phyloP scores from a whole-genome alignment of 2,797 vertebrate species.

The Limosa lapponica region DNA sequence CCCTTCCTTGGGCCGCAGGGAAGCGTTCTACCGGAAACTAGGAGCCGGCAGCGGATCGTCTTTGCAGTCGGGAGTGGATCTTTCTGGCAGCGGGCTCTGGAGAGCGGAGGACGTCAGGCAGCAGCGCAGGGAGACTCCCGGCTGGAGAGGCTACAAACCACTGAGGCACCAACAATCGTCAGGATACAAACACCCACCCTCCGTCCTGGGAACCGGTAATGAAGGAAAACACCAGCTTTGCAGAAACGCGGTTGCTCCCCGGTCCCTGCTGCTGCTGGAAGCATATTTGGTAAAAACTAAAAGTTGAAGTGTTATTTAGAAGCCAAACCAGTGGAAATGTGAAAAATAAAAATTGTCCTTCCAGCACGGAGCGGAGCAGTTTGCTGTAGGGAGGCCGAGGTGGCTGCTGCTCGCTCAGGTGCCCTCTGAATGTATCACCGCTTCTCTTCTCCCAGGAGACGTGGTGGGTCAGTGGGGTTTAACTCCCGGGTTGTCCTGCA shows the following conservation, averaged over 20 bases:
- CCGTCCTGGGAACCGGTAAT: neutral
- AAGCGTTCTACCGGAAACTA: conserved; percentile 93
- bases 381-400: neutral
- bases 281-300: neutral
- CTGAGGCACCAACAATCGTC: neutral
- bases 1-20: conserved; percentile 77
- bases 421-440: neutral
- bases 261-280: neutral
- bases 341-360: conserved; percentile 59
- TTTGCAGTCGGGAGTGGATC: neutral
- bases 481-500: neutral
- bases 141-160: neutral
- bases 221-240: neutral
- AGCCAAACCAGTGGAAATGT: neutral
- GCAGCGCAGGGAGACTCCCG: neutral
- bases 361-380: conserved; percentile 28
- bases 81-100: neutral
- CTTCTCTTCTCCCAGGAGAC: neutral
- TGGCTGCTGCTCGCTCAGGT: neutral
- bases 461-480: neutral
- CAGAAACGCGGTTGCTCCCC: neutral
- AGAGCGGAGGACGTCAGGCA: neutral
- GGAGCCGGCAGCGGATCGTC: neutral
- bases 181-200: neutral
- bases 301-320: conserved; percentile 29